Evolutionary conservation across 2,113 vertebrate species (phyloP).

Genomic region (Burhinus oedicnemus): DNA sequence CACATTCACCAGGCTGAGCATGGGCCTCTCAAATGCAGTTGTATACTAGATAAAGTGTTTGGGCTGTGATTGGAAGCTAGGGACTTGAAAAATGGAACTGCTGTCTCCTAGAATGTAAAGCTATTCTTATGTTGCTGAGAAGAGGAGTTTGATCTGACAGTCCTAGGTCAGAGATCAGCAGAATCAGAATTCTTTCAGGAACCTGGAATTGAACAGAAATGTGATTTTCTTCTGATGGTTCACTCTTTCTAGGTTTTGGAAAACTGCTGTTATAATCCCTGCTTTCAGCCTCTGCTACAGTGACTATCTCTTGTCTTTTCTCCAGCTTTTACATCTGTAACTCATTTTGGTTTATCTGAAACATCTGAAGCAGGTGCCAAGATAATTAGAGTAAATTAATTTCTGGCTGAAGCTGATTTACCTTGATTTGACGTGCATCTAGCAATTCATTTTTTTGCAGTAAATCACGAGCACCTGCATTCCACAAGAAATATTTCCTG

Average conservation of each 20-base stretch:
- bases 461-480: neutral
- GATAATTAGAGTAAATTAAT: conserved; percentile 10
- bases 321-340: neutral
- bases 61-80: neutral
- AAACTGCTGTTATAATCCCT: neutral
- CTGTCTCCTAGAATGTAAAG: neutral
- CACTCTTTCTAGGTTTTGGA: neutral
- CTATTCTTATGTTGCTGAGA: neutral
- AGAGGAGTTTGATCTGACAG: neutral
- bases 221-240: neutral
- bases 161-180: neutral
- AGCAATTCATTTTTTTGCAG: neutral
- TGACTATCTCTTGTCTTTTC: neutral
- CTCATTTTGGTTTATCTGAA: neutral
- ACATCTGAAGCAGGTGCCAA: neutral
- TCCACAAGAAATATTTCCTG: neutral
- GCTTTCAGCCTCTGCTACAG: neutral
- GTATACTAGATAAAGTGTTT: neutral
- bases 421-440: neutral
- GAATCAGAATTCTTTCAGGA: neutral
- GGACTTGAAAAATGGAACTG: neutral
- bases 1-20: neutral
- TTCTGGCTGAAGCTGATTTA: neutral
- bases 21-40: neutral
- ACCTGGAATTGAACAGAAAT: neutral